Evolutionary conservation across 2,888 invertebrate genomes (phyloP), one percentile per base, ranked within the genome.

Genomic region (Rhodophaea formosa): DNA sequence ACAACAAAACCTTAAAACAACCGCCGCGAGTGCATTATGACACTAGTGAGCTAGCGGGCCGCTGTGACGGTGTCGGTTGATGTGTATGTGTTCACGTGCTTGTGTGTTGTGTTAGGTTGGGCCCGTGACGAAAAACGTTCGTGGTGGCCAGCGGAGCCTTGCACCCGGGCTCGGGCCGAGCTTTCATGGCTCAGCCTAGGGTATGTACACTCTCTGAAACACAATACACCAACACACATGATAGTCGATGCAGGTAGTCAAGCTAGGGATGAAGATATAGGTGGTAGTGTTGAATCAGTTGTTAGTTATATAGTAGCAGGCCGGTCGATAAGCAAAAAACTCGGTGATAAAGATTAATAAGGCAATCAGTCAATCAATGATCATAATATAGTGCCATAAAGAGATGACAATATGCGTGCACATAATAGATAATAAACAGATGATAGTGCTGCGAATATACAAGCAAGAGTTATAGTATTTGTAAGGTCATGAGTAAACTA

Each of bases 161-260:
- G 84, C 89, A 88, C 89, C 89, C 91, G 85, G 90, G 86, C 92
- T 94, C 94, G 93, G 94, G 94, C 93, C 94, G 94, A 93, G 94
- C 94, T 93, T 95, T 93, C 94, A 96, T 96, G 96, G 96, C 96
- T 94, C 96, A 96, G 94, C 95, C 96, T 94, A 95, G 96, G 95
- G 96, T 96, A 95, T 92, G 95, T 93, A 88, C 85, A 64, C 64
- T 68, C 59, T 63, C 51, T 55, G 17, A 54, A 45, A 62, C 62
- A 70, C 69, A n/a, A 69, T 66, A 63, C 71, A 68, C 65, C 65
- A 63, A 61, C 63, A 68, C 47, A 47, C 42, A 15, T 39, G 45
- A 16, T 46, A 35, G 32, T 46, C 16, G 7, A 64, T 61, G 67
- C 66, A 62, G 59, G 66, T 62, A 71, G 62, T 65, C 62, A 63